Evolutionary conservation across 1,140 invertebrate genomes (phyloP), one percentile per base, ranked within the genome.

Genomic region (Wasmannia auropunctata): DNA sequence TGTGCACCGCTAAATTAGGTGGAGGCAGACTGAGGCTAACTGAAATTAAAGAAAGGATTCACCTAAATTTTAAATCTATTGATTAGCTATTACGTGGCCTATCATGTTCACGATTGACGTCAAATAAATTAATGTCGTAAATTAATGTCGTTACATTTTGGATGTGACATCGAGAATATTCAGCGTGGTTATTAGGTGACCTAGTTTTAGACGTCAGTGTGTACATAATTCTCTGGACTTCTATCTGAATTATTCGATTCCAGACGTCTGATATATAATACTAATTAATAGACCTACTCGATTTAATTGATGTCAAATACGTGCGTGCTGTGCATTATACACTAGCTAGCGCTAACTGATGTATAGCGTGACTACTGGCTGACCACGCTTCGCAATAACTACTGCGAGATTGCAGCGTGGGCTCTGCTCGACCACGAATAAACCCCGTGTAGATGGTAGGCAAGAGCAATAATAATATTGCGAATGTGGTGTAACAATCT

Each of bases 381-480:
- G 79, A 83, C 65, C 25, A 58, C 40, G 31, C 31, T 51, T 51
- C 22, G 72, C n/a, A 40, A 85, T 85, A 62, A 85, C 81, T 85
- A 85, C 81, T 77, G 72, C 34, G 40, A 77, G 43, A 77, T 85
- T 31, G 37, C 51, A 76, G n/a, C 69, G n/a, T 69, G 43, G 69
- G 62, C 25, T 31, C 25, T 34, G 31, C 60, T 28, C 46, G 25
- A 25, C 56, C 37, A 19, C 80, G 58, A 67, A 79, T 43, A 87
- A 87, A 74, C 54, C n/a, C 46, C 28, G 11, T 31, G 49, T 77
- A 70, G 84, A 87, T 87, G 76, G 58, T 54, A 65, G 49, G 19
- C 4, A 77, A 10, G 56, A 84, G n/a, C 46, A 74, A 74, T 34
- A 85, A 22, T 65, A 85, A 87, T 72, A 51, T 81, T 72, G 51